These are phyloP conservation scores for Hemichromis elongatus DNA, from an alignment of 2,113 vertebrate species.

Conservation along the genomic window DNA sequence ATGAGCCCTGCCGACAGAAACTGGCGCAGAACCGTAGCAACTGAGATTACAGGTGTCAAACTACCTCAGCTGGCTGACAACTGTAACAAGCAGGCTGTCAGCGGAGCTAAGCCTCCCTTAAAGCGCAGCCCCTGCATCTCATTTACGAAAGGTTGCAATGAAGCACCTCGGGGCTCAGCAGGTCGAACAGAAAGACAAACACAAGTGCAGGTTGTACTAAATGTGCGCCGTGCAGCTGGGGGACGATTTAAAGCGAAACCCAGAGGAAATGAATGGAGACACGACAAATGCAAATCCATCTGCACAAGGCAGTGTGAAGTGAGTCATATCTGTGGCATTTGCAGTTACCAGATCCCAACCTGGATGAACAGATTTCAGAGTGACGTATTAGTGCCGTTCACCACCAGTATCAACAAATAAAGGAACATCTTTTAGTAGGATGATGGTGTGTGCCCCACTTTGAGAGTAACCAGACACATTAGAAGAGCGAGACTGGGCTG, in stretches of 20 bases:
- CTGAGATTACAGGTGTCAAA: conserved; percentile 58
- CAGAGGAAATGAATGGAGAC: not conserved
- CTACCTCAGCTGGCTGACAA: conserved; percentile 49
- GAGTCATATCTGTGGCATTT: not conserved
- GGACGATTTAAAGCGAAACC: not conserved
- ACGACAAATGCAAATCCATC: not conserved
- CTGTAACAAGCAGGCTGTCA: conserved; percentile 52
- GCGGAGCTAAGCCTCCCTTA: conserved; percentile 13
- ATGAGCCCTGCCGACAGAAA: conserved; percentile 35
- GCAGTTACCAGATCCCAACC: not conserved
- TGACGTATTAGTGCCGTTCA: not conserved
- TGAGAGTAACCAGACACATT: not conserved
- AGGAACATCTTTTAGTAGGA: not conserved
- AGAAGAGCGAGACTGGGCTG: not conserved
- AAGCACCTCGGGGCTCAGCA: not conserved
- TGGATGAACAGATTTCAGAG: not conserved
- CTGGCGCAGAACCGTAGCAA: conserved; percentile 29
- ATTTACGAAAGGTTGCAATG: conserved; percentile 8
- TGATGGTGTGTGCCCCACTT: not conserved
- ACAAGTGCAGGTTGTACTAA: not conserved
- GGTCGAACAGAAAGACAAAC: not conserved
- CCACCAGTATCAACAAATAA: not conserved
- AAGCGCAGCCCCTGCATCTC: conserved; percentile 7
- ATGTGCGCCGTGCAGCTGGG: not conserved
- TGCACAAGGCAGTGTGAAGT: not conserved